Evolutionary conservation across 2,113 vertebrate species (phyloP), one percentile per base, ranked within the genome.

Genomic region (Cinclus cinclus): DNA sequence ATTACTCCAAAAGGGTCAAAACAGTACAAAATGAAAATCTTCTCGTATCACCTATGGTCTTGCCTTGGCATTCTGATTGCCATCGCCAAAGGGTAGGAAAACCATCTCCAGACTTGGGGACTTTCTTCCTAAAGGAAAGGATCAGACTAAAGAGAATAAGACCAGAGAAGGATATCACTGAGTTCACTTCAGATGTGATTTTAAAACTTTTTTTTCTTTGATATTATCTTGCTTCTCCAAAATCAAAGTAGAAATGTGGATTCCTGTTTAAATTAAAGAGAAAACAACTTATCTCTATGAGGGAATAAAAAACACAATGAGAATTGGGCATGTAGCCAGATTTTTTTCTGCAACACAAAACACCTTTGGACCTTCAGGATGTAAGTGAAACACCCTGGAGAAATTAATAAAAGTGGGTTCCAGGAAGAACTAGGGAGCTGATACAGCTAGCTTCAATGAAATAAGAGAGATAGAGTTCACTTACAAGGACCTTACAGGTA

Each of bases 331-430:
- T 5, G 11, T 53, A 77, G 87, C 89, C 88, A 97, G 74, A 60
- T 87, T 69, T 94, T 93, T 63, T 94, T 96, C 73, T 83, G 91
- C 42, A 91, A 90, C 17, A 80, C 28, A 65, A 87, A 97, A 95
- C 35, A 30, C 47, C 82, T 44, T 11, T 59, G 23, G 92, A 71
- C 67, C 37, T 95, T 90, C 83, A 95, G 78, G 87, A 97, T 83
- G 71, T 64, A 87, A 96, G 67, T 87, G 89, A 96, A 98, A 96
- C 19, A 63, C 21, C 27, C 60, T 60, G 52, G 83, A 97, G 97
- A 97, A 93, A 96, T 55, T 94, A 95, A 87, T 95, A 93, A 88
- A 97, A 96, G 77, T 96, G 80, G 58, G 31, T 97, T 97, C 84
- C 93, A 95, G 87, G 74, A 97, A 97, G 70, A 95, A 67, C 50